Base-by-base conservation (phyloP, 2,113 vertebrate species). In the Urocynchramus pylzowi region DNA sequence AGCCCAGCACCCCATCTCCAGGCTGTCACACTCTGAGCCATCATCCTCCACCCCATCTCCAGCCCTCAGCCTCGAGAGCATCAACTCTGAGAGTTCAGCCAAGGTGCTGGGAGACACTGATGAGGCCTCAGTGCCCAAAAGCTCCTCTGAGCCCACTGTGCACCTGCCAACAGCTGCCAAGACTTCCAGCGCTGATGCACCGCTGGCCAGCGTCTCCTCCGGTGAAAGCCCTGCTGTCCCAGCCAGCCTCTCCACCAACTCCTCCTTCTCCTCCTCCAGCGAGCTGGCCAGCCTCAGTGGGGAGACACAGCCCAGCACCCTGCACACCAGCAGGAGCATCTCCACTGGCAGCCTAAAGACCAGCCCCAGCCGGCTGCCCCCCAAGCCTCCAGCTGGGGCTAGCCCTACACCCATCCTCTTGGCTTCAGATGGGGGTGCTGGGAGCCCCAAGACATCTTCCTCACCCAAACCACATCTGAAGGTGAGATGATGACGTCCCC, bases 31-130 rank as follows among this genome's bases (percentile, higher is more conserved):
- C 95, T 99, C 99, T 4, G 98, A 99, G 97, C 98, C 99, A 4
- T 99, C 99, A 70, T 99, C 99, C 50, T 98, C 99, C 85, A 98
- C 98, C n/a, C 99, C 99, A 0, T 99, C 99, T 41, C 99, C 99
- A 91, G 99, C 99, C 81, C 98, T 98, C 82, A 99, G 99, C 19
- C 98, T 98, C 8, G 99, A 99, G 95, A 99, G 99, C 95, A 98
- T 99, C 95, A 98, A 98, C 2, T 98, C 98, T 0, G 98, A 99
- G 94, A 95, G 98, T 94, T 98, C 98, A 59, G 96, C 97, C 95
- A 99, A 97, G 28, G 89, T 96, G 5, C 45, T 91, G 13, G 85
- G 77, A 52, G 95, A 97, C 42, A 4, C 84, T 0, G 89, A 97
- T 7, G 98, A 98, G 1, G 87, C 92, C 6, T 84, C 80, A 0